A percentile compares a stretch with the other conserved stretches of the same genome.
These are phyloP conservation scores for Unio pictorum DNA, from an alignment of 2,888 invertebrate genomes.

Conservation along the genomic window DNA sequence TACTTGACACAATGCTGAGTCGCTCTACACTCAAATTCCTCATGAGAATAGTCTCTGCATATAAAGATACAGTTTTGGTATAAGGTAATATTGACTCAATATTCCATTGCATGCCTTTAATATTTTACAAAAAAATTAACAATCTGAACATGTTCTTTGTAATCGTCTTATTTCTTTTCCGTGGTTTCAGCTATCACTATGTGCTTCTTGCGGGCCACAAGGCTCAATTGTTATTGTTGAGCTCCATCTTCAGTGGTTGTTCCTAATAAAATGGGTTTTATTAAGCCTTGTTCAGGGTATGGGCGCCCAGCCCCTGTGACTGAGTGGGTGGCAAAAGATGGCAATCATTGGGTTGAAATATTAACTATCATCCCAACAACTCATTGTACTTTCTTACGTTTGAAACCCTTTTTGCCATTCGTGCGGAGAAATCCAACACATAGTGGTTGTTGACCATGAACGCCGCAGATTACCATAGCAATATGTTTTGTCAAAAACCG, in stretches of 20 bases:
- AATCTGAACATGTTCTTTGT: neutral
- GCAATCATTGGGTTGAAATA: slow-evolving; percentile 85
- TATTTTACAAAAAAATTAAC: too few relatives aligned
- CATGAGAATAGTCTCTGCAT: too few relatives aligned
- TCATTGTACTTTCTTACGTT: slow-evolving; percentile 95
- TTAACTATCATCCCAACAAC: slow-evolving; percentile 86
- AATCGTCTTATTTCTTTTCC: neutral
- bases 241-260: slow-evolving; percentile 92
- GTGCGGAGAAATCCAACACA: too few relatives aligned
- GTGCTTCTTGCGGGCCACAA: slow-evolving; percentile 38
- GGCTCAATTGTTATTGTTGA: slow-evolving; percentile 94
- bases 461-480: too few relatives aligned
- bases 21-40: too few relatives aligned
- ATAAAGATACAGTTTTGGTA: too few relatives aligned
- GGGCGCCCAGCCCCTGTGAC: slow-evolving; percentile 93
- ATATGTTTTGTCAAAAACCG: too few relatives aligned
- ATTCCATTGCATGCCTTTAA: too few relatives aligned
- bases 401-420: slow-evolving; percentile 72
- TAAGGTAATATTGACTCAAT: too few relatives aligned
- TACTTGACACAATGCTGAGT: too few relatives aligned
- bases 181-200: slow-evolving; percentile 22
- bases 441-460: too few relatives aligned
- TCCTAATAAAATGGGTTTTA: slow-evolving; percentile 93
- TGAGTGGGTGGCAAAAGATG: slow-evolving; percentile 93
- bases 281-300: slow-evolving; percentile 86